These are phyloP conservation scores for Dromiciops gliroides DNA, from an alignment of 2,113 vertebrate species.

Conservation along the genomic window DNA sequence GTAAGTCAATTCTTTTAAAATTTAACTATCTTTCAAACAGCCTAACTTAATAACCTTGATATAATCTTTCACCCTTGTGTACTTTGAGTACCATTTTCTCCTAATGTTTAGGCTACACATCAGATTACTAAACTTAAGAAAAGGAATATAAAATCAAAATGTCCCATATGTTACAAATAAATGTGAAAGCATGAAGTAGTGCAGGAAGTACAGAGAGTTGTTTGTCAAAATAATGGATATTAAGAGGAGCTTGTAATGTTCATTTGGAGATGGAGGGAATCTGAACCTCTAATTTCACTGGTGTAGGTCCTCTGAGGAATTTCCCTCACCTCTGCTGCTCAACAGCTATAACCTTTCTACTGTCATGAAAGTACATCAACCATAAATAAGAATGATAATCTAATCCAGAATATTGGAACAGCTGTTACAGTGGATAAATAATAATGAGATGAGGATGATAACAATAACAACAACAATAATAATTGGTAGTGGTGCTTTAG, in stretches of 20 bases:
- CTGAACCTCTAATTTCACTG: neutral
- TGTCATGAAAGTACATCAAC: neutral
- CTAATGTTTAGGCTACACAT: neutral
- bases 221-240: neutral
- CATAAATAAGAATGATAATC: neutral
- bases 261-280: neutral
- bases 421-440: neutral
- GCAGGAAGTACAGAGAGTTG: neutral
- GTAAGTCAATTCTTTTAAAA: slow-evolving; percentile 80
- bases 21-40: slow-evolving; percentile 43
- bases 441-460: too few relatives aligned
- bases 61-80: neutral
- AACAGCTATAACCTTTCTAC: neutral
- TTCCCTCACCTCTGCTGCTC: neutral
- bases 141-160: slow-evolving; percentile 15
- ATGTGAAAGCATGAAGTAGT: neutral
- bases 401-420: neutral
- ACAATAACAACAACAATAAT: too few relatives aligned
- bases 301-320: neutral
- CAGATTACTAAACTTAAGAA: slow-evolving; percentile 26
- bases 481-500: too few relatives aligned
- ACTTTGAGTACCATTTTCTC: neutral
- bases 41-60: neutral
- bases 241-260: neutral
- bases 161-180: neutral